phyloP scores from a whole-genome alignment of 2,888 invertebrate species.

The Trypoxylon attenuatum region DNA sequence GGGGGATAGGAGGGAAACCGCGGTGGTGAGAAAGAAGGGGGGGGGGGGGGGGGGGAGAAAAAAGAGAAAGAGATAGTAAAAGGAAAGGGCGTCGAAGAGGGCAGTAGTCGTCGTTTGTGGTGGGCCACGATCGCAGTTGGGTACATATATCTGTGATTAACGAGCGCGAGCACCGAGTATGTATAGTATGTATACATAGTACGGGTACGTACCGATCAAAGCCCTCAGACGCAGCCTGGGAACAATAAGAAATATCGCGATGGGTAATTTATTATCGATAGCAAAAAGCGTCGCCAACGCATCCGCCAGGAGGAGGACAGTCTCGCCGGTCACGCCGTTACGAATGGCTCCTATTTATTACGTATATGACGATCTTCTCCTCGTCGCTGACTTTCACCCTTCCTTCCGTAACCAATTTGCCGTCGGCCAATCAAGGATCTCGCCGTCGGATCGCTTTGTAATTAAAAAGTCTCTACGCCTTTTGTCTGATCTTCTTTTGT shows the following conservation, averaged over 20 bases:
- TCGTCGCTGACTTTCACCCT: constrained; percentile 13
- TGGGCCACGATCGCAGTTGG: too few species aligned
- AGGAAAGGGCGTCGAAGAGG: constrained; percentile 22
- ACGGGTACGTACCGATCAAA: constrained; percentile 65
- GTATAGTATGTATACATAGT: constrained; percentile 52
- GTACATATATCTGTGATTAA: constrained; percentile 65
- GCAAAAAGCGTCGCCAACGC: constrained; percentile 64
- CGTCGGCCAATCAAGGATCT: neutral
- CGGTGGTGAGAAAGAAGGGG: too few species aligned
- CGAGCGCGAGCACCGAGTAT: constrained; percentile 64
- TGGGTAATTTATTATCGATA: constrained; percentile 72
- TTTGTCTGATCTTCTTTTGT: too few species aligned
- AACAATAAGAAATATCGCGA: constrained; percentile 72
- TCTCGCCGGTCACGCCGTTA: constrained; percentile 58
- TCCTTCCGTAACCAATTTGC: constrained; percentile 13
- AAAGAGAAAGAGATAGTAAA: too few species aligned
- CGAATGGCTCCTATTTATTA: constrained; percentile 70
- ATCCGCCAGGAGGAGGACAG: constrained; percentile 46
- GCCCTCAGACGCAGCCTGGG: constrained; percentile 68
- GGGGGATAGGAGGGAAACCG: constrained; percentile 3
- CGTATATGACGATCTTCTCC: constrained; percentile 48
- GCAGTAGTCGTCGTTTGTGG: too few species aligned
- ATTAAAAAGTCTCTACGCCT: too few species aligned
- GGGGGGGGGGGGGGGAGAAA: constrained; percentile 18
- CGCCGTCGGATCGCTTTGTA: neutral